Conservation (phyloP, 2,113 vertebrate genomes). For the Indicator maculatus region DNA sequence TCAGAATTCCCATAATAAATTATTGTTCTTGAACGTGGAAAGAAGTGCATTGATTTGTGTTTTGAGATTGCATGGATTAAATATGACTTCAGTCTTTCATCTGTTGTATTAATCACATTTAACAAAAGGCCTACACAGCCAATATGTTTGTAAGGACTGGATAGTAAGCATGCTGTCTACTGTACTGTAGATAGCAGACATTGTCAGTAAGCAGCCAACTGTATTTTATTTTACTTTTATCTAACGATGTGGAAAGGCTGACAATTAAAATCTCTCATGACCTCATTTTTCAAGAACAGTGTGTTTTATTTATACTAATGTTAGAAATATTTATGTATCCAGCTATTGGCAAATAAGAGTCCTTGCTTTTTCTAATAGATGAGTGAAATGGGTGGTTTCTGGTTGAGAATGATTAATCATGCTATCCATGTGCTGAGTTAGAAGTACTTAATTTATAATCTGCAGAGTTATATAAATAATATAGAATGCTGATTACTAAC, state of each 20-base stretch:
- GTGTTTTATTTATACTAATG: not conserved
- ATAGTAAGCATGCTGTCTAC: not conserved
- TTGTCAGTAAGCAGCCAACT: not conserved
- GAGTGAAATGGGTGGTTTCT: not conserved
- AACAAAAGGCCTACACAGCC: not conserved
- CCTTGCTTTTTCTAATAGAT: not conserved
- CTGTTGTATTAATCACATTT: constrained; percentile 5
- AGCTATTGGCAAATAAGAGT: not conserved
- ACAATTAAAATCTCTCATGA: not conserved
- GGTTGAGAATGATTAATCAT: not conserved
- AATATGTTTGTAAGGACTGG: not conserved
- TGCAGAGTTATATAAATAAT: not conserved
- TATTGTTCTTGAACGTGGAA: not conserved
- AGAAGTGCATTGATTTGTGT: not conserved
- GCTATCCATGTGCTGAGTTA: not conserved
- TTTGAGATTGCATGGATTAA: not conserved
- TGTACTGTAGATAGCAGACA: not conserved
- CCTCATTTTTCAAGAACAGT: constrained; percentile 3
- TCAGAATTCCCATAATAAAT: not conserved
- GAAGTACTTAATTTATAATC: not conserved
- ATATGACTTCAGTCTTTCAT: constrained; percentile 28
- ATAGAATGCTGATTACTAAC: not conserved
- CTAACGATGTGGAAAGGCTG: not conserved
- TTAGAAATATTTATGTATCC: constrained; percentile 13
- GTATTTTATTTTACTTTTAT: not conserved